Percentiles rank a stretch among this genome's conserved stretches.
Evolutionary conservation across 2,113 vertebrate species (phyloP).

Genomic region (Peromyscus maniculatus): DNA sequence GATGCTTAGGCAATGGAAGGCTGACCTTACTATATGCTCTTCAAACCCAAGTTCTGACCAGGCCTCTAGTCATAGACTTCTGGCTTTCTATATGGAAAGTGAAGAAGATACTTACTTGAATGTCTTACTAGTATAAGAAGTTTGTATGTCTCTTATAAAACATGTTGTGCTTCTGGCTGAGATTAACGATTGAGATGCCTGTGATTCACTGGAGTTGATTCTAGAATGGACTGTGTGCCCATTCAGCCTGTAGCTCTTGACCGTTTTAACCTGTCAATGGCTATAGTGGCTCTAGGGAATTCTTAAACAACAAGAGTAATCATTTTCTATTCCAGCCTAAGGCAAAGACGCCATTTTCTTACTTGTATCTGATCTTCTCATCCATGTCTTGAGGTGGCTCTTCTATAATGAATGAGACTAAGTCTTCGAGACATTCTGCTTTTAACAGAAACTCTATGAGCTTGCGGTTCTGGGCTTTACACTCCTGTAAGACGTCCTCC

Average conservation of each 20-base stretch:
- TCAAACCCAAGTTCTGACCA: background rate
- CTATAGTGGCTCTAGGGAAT: no score
- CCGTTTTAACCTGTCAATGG: no score
- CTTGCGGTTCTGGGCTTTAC: conserved; percentile 99
- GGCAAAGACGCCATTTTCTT: conserved; percentile 69
- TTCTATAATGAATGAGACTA: conserved; percentile 97
- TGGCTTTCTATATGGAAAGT: background rate
- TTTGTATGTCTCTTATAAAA: conserved; percentile 29
- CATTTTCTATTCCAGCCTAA: conserved; percentile 36
- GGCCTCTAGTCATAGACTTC: background rate
- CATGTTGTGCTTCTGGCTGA: background rate
- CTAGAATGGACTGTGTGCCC: background rate
- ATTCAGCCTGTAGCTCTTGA: background rate
- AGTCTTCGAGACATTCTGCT: conserved; percentile 97
- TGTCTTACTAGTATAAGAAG: conserved; percentile 7
- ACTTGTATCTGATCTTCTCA: conserved; percentile 99
- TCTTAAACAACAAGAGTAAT: background rate
- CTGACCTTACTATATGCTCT: background rate
- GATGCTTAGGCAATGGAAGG: background rate
- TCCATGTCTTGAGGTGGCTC: conserved; percentile 97
- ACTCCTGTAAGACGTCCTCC: conserved; percentile 98
- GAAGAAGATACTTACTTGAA: background rate
- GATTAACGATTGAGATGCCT: background rate
- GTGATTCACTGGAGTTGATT: background rate
- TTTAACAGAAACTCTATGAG: conserved; percentile 97